Conservation (phyloP, 2,888 invertebrate species). For the Blastobasis lacticolella region DNA sequence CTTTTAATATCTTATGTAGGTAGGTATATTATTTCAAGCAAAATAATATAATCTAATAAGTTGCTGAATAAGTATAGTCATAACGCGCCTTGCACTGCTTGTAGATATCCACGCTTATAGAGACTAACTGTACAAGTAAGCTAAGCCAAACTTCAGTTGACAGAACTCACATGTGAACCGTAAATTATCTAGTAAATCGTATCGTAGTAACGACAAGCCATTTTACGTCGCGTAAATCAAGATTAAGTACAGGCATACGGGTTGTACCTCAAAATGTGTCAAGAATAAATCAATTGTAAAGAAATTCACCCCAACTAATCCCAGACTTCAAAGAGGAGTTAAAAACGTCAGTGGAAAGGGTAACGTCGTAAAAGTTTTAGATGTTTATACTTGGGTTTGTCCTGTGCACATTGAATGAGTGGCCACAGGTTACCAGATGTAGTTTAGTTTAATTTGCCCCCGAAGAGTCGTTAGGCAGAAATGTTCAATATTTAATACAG, state of each 20-base stretch:
- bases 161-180: conserved; percentile 37
- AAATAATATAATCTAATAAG: no score
- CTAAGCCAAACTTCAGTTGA: conserved; percentile 11
- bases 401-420: conserved; percentile 6
- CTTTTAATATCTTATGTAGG: no score
- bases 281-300: conserved; percentile 60
- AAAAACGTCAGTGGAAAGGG: conserved; percentile 34
- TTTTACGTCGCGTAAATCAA: conserved; percentile 60
- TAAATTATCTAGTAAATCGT: conserved; percentile 52
- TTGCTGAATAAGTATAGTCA: no score
- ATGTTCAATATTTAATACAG: no score
- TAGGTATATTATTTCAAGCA: no score
- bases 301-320: conserved; percentile 60
- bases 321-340: conserved; percentile 57
- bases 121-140: neutral
- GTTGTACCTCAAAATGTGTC: conserved; percentile 59
- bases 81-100: no score
- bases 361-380: conserved; percentile 10
- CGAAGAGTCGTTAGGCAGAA: no score
- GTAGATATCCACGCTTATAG: neutral
- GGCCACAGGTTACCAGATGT: conserved; percentile 11
- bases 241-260: conserved; percentile 57
- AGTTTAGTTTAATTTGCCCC: conserved; percentile 17
- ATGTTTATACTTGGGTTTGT: conserved; percentile 2
- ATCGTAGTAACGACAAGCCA: conserved; percentile 42